Evolutionary conservation across 2,888 invertebrate species (phyloP).

Genomic region (Saturnia pavonia): DNA sequence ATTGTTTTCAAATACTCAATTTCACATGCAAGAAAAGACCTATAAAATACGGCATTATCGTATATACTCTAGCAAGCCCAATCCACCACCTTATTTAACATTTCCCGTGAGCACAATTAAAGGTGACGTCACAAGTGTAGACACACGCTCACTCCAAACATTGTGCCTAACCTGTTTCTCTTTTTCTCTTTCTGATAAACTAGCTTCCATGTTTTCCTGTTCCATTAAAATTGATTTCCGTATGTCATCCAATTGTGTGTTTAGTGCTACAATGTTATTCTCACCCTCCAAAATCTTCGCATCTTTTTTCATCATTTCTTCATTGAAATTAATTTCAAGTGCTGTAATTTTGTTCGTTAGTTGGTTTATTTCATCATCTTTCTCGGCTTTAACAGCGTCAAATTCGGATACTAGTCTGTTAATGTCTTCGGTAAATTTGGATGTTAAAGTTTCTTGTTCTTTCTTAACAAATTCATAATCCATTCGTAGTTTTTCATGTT

Average conservation of each 20-base stretch:
- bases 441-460: constrained; percentile 42
- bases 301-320: constrained; percentile 46
- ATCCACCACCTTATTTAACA: constrained; percentile 16
- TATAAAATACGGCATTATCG: not conserved
- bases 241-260: constrained; percentile 48
- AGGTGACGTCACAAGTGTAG: constrained; percentile 23
- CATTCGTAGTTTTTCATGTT: constrained; percentile 34
- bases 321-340: constrained; percentile 38
- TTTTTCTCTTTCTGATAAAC: constrained; percentile 51
- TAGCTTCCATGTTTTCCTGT: constrained; percentile 48
- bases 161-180: constrained; percentile 64
- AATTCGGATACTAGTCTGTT: constrained; percentile 43
- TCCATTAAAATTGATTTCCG: constrained; percentile 49
- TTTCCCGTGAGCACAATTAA: constrained; percentile 12
- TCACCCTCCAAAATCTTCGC: constrained; percentile 40
- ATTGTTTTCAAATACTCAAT: not conserved
- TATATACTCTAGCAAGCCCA: not conserved
- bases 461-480: constrained; percentile 40
- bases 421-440: constrained; percentile 47
- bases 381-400: constrained; percentile 42
- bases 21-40: not conserved
- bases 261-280: constrained; percentile 43
- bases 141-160: constrained; percentile 36
- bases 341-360: constrained; percentile 47
- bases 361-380: constrained; percentile 49